These are phyloP conservation scores for Bombus vancouverensis DNA, from an alignment of 1,140 invertebrate species.

Conservation along the genomic window DNA sequence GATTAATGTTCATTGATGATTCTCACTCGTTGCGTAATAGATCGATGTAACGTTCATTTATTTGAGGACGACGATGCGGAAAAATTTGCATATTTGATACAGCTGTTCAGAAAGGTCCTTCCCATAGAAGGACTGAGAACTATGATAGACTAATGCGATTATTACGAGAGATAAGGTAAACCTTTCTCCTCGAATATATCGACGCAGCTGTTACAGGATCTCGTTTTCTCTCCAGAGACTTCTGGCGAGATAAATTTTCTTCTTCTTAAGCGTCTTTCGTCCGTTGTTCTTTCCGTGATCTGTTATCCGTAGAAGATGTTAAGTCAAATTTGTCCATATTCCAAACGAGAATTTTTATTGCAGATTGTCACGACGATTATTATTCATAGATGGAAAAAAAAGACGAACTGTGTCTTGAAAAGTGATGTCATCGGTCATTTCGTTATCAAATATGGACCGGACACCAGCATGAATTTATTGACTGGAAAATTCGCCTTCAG, in stretches of 20 bases:
- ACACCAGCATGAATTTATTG: neutral
- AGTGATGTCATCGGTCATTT: neutral
- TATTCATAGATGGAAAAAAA: neutral
- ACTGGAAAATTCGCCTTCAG: neutral
- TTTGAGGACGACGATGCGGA: too few species aligned
- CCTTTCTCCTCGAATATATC: constrained; percentile 8
- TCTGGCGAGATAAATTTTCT: constrained; percentile 28
- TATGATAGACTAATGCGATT: constrained; percentile 24
- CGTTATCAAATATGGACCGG: neutral
- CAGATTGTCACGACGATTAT: neutral
- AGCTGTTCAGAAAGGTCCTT: neutral
- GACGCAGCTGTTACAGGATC: constrained; percentile 29
- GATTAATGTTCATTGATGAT: neutral
- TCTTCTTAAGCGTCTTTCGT: constrained; percentile 1
- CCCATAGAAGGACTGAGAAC: neutral
- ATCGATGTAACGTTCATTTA: neutral
- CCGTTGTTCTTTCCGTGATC: neutral
- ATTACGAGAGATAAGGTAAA: neutral
- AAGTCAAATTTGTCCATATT: neutral
- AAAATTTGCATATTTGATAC: neutral
- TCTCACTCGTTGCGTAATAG: neutral
- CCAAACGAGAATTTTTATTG: neutral
- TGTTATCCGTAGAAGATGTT: neutral
- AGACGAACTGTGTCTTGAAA: neutral
- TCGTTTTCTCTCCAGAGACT: constrained; percentile 7